These are phyloP conservation scores for Gandaritis pyraliata DNA, from an alignment of 2,888 invertebrate species.

Conservation along the genomic window DNA sequence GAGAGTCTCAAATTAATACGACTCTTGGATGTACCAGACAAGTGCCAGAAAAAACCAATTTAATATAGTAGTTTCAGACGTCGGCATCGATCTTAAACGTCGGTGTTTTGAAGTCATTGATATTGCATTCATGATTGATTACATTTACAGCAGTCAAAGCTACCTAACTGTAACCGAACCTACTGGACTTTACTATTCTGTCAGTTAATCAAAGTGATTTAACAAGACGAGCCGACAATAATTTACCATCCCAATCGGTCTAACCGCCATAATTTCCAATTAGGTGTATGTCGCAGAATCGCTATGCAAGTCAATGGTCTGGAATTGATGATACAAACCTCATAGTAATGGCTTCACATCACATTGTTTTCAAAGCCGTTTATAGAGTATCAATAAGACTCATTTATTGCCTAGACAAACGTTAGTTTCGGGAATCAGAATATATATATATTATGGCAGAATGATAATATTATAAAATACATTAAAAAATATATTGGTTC, in stretches of 20 bases:
- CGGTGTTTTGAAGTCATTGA: neutral
- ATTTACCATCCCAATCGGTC: slow-evolving; percentile 67
- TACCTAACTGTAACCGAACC: slow-evolving; percentile 42
- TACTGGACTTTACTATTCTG: slow-evolving; percentile 50
- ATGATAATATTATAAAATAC: too few species aligned
- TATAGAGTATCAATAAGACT: slow-evolving; percentile 13
- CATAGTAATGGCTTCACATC: slow-evolving; percentile 59
- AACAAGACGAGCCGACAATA: slow-evolving; percentile 61
- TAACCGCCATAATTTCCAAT: slow-evolving; percentile 73
- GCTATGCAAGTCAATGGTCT: slow-evolving; percentile 46
- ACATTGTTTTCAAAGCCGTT: slow-evolving; percentile 54
- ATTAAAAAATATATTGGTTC: too few species aligned
- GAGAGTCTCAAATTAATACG: neutral
- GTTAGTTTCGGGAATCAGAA: neutral
- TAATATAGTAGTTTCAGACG: neutral
- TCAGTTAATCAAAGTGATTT: slow-evolving; percentile 71
- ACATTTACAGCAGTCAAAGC: neutral
- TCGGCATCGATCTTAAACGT: neutral
- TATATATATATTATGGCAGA: neutral
- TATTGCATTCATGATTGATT: slow-evolving; percentile 3
- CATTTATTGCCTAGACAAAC: neutral
- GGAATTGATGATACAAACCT: slow-evolving; percentile 59
- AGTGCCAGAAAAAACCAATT: too few species aligned
- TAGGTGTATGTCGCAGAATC: slow-evolving; percentile 58
- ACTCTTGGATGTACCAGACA: neutral